A percentile compares a stretch with the other conserved stretches of the same genome.
phyloP scores from a whole-genome alignment of 2,113 vertebrate genomes.

The Ramphastos sulfuratus region DNA sequence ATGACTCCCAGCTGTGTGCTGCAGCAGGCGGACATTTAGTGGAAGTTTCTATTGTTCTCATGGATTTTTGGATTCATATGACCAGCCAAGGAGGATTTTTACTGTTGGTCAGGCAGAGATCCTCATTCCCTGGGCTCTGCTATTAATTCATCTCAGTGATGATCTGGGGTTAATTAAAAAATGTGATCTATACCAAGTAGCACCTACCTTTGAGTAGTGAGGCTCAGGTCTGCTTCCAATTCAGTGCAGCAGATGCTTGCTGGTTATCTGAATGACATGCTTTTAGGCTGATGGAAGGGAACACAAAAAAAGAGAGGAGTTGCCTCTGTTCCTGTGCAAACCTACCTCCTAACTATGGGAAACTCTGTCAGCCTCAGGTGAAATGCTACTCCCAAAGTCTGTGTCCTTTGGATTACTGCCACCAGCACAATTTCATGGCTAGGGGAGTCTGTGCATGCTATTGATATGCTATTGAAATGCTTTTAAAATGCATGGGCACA shows the following conservation, averaged over 20 bases:
- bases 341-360: neutral
- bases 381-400: neutral
- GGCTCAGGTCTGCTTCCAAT: neutral
- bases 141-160: neutral
- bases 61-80: neutral
- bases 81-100: neutral
- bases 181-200: neutral
- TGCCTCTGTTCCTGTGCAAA: neutral
- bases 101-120: neutral
- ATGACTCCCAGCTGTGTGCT: neutral
- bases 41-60: neutral
- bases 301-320: fast-evolving
- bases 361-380: neutral
- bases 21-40: neutral
- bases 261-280: neutral
- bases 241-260: fast-evolving
- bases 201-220: neutral
- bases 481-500: neutral
- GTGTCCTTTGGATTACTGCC: neutral
- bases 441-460: neutral
- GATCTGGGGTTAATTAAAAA: neutral
- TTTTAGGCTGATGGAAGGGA: neutral
- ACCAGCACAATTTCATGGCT: neutral
- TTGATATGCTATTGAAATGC: neutral
- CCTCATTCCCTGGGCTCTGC: neutral